Conservation (phyloP, 2,113 vertebrate genomes). For the Toxostoma redivivum region DNA sequence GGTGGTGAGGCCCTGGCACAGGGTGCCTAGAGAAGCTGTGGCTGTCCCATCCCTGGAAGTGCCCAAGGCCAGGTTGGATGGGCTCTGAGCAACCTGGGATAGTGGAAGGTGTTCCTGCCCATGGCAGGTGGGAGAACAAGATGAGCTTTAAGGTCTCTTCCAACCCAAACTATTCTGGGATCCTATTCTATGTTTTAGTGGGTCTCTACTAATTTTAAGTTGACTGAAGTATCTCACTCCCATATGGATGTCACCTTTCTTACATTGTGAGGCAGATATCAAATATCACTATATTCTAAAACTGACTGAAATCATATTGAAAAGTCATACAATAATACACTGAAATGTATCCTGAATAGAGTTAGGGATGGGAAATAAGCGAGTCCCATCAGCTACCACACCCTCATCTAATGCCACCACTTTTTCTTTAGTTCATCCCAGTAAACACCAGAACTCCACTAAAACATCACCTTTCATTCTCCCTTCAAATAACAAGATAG, state of each 20-base stretch:
- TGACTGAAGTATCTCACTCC: background rate
- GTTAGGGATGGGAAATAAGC: background rate
- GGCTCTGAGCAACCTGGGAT: fast-evolving
- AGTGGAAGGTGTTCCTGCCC: background rate
- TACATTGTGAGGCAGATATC: background rate
- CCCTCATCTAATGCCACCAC: background rate
- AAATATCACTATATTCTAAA: background rate
- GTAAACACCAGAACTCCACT: background rate
- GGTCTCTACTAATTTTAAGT: background rate
- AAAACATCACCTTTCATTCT: background rate
- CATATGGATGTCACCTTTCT: background rate
- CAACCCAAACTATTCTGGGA: background rate
- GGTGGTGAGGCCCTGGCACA: background rate
- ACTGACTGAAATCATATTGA: background rate
- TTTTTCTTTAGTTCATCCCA: background rate
- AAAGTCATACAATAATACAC: background rate
- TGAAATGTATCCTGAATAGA: background rate
- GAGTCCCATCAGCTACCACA: background rate
- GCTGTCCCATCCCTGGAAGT: background rate
- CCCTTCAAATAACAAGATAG: background rate
- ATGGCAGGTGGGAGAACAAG: too few relatives aligned
- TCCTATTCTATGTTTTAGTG: background rate
- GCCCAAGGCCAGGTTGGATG: fast-evolving
- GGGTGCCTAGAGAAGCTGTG: background rate
- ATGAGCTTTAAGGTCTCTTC: background rate